phyloP scores from a whole-genome alignment of 1,140 invertebrate species.

The Drosophila takahashii region DNA sequence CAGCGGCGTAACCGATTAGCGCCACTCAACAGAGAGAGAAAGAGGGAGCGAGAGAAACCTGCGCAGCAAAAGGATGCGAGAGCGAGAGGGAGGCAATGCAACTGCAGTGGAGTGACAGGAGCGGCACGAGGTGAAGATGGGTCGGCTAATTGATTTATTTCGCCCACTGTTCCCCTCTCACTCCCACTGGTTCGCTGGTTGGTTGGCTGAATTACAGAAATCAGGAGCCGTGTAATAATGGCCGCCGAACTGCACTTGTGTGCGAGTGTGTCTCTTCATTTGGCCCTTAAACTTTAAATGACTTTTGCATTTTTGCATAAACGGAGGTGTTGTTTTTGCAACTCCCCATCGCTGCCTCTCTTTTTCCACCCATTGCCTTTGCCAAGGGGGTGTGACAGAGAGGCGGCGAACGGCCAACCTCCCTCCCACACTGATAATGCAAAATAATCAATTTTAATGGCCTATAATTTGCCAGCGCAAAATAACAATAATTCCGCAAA shows the following conservation, averaged over 20 bases:
- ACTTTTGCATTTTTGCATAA: constrained; percentile 7
- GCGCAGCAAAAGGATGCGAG: constrained; percentile 9
- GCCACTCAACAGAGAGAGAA: neutral
- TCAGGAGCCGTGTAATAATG: constrained; percentile 57
- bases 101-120: constrained; percentile 34
- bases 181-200: constrained; percentile 31
- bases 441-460: constrained; percentile 79
- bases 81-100: constrained; percentile 26
- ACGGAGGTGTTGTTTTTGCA: constrained; percentile 23
- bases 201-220: constrained; percentile 52
- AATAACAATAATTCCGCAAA: constrained; percentile 64
- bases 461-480: constrained; percentile 68
- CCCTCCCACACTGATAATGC: constrained; percentile 54
- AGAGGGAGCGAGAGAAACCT: constrained; percentile 10
- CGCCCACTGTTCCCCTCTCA: constrained; percentile 18
- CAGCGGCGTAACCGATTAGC: constrained; percentile 37
- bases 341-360: neutral
- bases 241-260: constrained; percentile 31
- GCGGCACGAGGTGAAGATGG: constrained; percentile 36
- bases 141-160: constrained; percentile 72
- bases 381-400: constrained; percentile 10
- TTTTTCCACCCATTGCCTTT: neutral
- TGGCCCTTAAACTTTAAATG: neutral
- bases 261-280: constrained; percentile 1
- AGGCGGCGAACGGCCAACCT: constrained; percentile 9